phyloP scores from a whole-genome alignment of 2,113 vertebrate genomes.

The Tragelaphus scriptus region DNA sequence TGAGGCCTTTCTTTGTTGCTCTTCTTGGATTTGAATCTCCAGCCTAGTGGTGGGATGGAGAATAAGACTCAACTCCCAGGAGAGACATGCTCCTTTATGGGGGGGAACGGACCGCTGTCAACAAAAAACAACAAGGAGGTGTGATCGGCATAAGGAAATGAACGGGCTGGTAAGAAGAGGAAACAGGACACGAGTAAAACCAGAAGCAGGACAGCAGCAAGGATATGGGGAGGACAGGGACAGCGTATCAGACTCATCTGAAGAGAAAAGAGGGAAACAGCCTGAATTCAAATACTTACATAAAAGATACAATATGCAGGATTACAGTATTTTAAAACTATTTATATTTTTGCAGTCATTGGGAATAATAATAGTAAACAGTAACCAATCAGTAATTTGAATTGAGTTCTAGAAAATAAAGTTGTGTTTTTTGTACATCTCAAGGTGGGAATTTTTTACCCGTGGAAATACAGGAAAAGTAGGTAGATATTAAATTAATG shows the following conservation, averaged over 20 bases:
- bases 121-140: not conserved
- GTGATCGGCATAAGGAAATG: not conserved
- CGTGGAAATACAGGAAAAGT: not conserved
- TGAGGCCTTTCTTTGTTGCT: not conserved
- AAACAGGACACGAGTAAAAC: not conserved
- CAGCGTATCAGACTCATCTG: not conserved
- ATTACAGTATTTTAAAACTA: not conserved
- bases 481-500: not conserved
- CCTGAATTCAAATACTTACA: not conserved
- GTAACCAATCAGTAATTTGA: not conserved
- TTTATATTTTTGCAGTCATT: not conserved
- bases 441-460: not conserved
- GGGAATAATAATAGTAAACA: not conserved
- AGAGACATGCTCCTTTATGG: too few species aligned
- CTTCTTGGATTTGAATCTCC: not conserved
- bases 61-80: not conserved
- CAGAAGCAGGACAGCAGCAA: not conserved
- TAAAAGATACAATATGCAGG: not conserved
- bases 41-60: not conserved
- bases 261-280: not conserved
- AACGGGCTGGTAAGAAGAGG: not conserved
- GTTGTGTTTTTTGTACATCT: not conserved
- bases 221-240: not conserved
- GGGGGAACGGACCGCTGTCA: not conserved
- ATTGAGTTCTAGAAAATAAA: not conserved